Conservation (phyloP, 2,888 invertebrate species). For the Lobophora halterata region DNA sequence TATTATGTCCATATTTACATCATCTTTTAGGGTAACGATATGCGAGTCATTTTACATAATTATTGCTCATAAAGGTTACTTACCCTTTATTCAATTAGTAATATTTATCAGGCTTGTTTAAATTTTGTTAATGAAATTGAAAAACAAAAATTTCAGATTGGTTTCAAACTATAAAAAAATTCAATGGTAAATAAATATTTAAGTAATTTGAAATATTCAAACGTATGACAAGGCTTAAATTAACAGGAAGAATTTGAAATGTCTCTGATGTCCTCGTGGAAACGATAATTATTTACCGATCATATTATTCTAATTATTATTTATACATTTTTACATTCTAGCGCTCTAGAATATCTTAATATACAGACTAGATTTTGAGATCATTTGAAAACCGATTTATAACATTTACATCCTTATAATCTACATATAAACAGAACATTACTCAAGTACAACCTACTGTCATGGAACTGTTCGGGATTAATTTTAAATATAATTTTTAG, state of each 20-base stretch:
- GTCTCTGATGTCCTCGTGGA: no score
- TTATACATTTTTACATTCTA: constrained; percentile 2
- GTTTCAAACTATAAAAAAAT: no score
- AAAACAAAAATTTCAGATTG: no score
- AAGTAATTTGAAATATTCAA: background rate
- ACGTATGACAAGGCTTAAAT: background rate
- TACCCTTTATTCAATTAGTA: no score
- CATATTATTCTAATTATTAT: background rate
- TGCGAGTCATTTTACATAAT: constrained; percentile 49
- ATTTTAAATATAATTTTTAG: no score
- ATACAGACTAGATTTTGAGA: constrained; percentile 38
- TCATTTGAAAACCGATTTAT: constrained; percentile 40
- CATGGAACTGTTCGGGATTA: background rate
- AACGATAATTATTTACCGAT: no score
- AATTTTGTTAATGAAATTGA: no score
- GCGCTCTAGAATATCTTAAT: constrained; percentile 10
- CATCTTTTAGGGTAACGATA: constrained; percentile 56
- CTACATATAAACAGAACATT: background rate
- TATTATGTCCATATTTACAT: constrained; percentile 51
- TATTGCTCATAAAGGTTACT: constrained; percentile 55
- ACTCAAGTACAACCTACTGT: background rate
- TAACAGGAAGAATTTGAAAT: no score
- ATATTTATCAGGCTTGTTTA: no score
- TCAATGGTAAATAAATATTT: background rate
- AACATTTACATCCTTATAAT: background rate